Percentiles rank a stretch among this genome's conserved stretches.
phyloP scores from a whole-genome alignment of 2,797 vertebrate genomes.

The Eremophila alpestris region DNA sequence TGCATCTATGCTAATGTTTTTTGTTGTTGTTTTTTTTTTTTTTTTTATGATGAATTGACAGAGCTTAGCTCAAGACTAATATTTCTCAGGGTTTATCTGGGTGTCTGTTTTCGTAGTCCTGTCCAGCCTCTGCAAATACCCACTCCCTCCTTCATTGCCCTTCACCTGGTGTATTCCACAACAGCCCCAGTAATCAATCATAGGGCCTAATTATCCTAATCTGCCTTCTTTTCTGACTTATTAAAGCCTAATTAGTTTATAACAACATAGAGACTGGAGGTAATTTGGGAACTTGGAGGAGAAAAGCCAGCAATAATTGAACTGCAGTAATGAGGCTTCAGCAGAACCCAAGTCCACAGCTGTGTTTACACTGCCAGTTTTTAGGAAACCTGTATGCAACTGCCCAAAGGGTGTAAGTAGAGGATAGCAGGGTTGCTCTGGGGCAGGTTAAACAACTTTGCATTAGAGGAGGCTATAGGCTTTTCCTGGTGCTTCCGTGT shows the following conservation, averaged over 20 bases:
- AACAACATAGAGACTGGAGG: conserved; percentile 48
- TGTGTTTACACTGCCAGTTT: conserved; percentile 27
- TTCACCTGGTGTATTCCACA: background rate
- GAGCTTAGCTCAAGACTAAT: background rate
- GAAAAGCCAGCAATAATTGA: conserved; percentile 47
- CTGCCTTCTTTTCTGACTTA: conserved; percentile 49
- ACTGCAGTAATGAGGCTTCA: conserved; percentile 28
- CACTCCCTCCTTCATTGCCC: background rate
- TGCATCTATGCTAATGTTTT: background rate
- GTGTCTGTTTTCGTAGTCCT: background rate
- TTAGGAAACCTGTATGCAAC: background rate
- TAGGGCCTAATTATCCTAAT: conserved; percentile 32
- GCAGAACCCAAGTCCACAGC: conserved; percentile 12
- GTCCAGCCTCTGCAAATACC: background rate
- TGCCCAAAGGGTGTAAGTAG: background rate
- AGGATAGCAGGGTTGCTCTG: background rate
- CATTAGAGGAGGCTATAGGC: background rate
- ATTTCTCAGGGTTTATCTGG: background rate
- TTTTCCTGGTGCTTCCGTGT: background rate
- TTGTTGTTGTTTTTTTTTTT: background rate
- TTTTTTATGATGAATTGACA: background rate
- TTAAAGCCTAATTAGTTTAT: conserved; percentile 61
- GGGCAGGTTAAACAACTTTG: background rate
- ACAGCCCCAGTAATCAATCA: conserved; percentile 44
- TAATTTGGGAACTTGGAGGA: conserved; percentile 50